Evolutionary conservation across 2,888 invertebrate genomes (phyloP).

Genomic region (Pelosia muscerda): DNA sequence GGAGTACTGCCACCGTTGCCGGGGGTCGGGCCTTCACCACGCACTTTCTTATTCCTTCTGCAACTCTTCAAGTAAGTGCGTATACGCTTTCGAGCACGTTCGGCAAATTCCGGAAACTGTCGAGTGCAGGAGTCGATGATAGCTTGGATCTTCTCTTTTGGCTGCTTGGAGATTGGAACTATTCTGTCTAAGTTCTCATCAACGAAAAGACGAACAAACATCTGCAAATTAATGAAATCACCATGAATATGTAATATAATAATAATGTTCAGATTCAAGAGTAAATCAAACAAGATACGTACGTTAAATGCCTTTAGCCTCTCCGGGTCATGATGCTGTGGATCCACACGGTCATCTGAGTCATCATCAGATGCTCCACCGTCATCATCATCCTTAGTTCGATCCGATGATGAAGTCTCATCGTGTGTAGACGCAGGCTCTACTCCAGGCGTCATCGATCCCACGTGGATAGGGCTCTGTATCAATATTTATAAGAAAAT

Average conservation of each 20-base stretch:
- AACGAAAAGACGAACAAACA: constrained; percentile 98
- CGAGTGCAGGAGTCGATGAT: constrained; percentile 98
- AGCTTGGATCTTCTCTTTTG: constrained; percentile 98
- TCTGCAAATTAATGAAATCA: constrained; percentile 87
- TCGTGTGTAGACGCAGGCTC: constrained; percentile 91
- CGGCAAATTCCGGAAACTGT: constrained; percentile 98
- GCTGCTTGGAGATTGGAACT: constrained; percentile 98
- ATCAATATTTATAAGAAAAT: background rate
- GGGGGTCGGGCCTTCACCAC: constrained; percentile 89
- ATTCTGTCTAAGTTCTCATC: constrained; percentile 98
- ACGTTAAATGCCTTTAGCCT: constrained; percentile 98
- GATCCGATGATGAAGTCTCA: constrained; percentile 95
- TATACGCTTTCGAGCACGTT: constrained; percentile 97
- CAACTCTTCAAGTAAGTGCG: constrained; percentile 98
- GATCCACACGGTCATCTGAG: constrained; percentile 96
- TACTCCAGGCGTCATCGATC: constrained; percentile 80
- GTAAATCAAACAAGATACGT: constrained; percentile 71
- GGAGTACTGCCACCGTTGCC: constrained; percentile 73
- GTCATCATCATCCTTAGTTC: constrained; percentile 93
- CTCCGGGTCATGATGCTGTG: constrained; percentile 96
- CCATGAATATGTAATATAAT: background rate
- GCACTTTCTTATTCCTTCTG: constrained; percentile 96
- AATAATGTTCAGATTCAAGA: background rate
- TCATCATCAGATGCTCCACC: constrained; percentile 92
- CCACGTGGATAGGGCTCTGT: constrained; percentile 90